Base-by-base conservation (phyloP, 2,888 invertebrate species). In the Pseudolycoriella hygida region DNA sequence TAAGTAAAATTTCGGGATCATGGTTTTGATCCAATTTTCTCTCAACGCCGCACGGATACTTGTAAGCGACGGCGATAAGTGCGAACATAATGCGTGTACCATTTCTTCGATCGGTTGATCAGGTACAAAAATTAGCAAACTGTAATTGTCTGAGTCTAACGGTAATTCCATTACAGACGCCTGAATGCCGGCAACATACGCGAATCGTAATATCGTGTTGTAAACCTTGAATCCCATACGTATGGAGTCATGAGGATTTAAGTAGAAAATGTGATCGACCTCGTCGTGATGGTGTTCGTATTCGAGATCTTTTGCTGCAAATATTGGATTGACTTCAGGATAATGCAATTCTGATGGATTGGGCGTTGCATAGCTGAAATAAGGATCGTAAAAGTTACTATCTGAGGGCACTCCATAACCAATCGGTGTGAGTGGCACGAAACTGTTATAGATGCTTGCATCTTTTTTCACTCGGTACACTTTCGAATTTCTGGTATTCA, bases 1-100 rank as follows among this genome's bases (percentile, higher is more conserved):
- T 17, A 86, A 70, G 60, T 72, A 78, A 57, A 87, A 87, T 55
- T 82, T 82, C 1, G 87, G 87, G 48, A 88, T 80, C 25, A 79
- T 73, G 1, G 84, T 84, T 52, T 74, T 74, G 12, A 87, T 80
- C 60, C 80, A 76, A 25, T 77, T 75, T 2, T 77, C 74, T 48
- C 75, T 73, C 47, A 87, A 60, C 49, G 77, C 74, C 31, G 72
- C 71, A 51, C 82, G 73, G 46, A 88, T 73, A 48, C 75, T 69
- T 4, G 80, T 72, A 43, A 88, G 64, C 53, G 70, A 74, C 39
- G 69, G 61, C 1, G 74, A 76, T 42, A 71, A 67, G 44, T 69
- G 70, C 17, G 68, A 56, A 25, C 25, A 25, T 8, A 25, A 25
- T 43, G 73, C 12, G 3, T 37, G 3, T 17, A 10, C 73, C 57